These are phyloP conservation scores for Pseudoips prasinana DNA, from an alignment of 2,888 invertebrate species.

Conservation along the genomic window DNA sequence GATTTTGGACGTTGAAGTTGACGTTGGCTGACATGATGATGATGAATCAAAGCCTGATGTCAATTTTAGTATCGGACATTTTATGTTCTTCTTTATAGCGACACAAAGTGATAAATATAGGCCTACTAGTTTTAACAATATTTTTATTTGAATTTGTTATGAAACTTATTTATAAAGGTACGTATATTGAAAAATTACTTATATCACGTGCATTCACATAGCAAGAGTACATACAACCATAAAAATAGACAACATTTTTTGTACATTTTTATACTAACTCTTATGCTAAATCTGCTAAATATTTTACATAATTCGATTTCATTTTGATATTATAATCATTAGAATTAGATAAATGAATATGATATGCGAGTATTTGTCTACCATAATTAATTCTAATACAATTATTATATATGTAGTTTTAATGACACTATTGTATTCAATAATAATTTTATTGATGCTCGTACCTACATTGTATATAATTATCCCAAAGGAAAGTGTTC, in stretches of 20 bases:
- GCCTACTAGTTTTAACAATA: too few species aligned
- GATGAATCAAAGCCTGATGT: too few species aligned
- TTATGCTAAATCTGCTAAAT: constrained; percentile 26
- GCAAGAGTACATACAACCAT: constrained; percentile 25
- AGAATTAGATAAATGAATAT: constrained; percentile 30
- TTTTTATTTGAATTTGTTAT: too few species aligned
- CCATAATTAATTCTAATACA: constrained; percentile 21
- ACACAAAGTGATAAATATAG: too few species aligned
- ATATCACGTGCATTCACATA: constrained; percentile 22
- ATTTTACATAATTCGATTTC: constrained; percentile 38
- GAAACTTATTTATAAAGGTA: too few species aligned
- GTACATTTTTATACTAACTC: constrained; percentile 29
- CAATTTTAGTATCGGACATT: too few species aligned
- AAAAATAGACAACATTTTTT: constrained; percentile 48
- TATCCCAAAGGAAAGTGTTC: constrained; percentile 1
- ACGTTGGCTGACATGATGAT: too few species aligned
- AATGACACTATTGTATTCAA: constrained; percentile 10
- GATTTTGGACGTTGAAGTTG: too few species aligned
- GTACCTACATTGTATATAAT: background rate
- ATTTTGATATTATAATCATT: constrained; percentile 21
- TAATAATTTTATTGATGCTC: background rate
- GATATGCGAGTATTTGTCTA: constrained; percentile 55
- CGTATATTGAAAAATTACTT: background rate
- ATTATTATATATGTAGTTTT: too few species aligned
- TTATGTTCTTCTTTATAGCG: too few species aligned